Evolutionary conservation across 2,797 vertebrate species (phyloP).

Genomic region (Okamejei kenojei): DNA sequence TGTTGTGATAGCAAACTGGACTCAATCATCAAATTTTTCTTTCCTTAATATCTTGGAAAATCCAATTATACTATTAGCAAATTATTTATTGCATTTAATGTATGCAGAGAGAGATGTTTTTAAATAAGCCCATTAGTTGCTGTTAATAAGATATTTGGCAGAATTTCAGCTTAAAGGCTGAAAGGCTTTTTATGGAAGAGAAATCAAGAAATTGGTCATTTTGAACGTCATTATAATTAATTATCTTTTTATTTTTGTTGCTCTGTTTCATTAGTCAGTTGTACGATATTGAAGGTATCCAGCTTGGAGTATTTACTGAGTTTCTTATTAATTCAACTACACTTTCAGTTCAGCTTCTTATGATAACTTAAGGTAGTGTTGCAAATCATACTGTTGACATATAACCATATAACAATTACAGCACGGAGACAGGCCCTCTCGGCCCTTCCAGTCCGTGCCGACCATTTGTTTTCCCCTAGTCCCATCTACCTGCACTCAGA

Average conservation of each 20-base stretch:
- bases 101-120: background rate
- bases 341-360: background rate
- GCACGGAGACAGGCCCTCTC: too few relatives aligned
- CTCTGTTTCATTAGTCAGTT: background rate
- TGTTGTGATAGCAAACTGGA: background rate
- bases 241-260: background rate
- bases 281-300: background rate
- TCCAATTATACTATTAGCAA: background rate
- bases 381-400: too few relatives aligned
- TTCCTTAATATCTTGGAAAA: background rate
- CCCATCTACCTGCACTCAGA: too few relatives aligned
- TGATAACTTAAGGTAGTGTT: background rate
- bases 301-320: background rate
- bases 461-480: too few relatives aligned
- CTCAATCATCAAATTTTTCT: background rate
- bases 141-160: background rate
- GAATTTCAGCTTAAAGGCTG: background rate
- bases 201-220: background rate
- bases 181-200: background rate
- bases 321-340: conserved; percentile 7
- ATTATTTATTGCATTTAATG: too few relatives aligned
- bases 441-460: too few relatives aligned
- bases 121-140: background rate
- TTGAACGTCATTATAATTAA: background rate
- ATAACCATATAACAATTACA: too few relatives aligned